Percentiles rank a stretch among this genome's conserved stretches.
Conservation (phyloP, 2,888 invertebrate species). For the Coecobrya sp. region DNA sequence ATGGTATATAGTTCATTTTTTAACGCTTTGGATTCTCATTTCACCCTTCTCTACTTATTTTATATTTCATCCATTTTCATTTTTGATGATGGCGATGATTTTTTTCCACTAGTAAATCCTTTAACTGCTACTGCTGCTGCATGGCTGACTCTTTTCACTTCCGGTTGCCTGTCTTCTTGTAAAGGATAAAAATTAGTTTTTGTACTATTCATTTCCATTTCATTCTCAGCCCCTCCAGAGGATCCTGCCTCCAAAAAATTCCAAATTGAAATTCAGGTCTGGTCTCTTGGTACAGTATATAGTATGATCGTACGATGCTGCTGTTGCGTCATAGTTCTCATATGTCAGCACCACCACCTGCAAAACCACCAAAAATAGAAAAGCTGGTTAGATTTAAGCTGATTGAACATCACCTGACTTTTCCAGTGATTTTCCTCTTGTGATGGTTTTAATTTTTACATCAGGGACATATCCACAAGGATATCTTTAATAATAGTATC, state of each 20-base stretch:
- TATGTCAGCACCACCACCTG: background rate
- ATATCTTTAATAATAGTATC: background rate
- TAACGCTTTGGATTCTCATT: no score
- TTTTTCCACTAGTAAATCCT: no score
- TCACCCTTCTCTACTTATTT: no score
- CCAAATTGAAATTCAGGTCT: background rate
- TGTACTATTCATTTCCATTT: conserved; percentile 38
- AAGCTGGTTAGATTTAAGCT: background rate
- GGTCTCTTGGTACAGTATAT: no score
- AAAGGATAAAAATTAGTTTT: conserved; percentile 15
- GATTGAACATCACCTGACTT: background rate
- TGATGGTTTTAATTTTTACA: background rate
- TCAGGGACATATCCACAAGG: background rate
- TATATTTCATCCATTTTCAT: no score
- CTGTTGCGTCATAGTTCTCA: background rate
- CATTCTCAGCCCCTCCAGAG: background rate
- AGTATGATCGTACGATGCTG: background rate
- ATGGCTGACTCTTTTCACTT: background rate
- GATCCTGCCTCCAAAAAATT: no score
- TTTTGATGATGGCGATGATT: no score
- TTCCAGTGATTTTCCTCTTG: background rate
- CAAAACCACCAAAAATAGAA: background rate
- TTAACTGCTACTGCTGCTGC: no score
- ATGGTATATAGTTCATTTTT: no score
- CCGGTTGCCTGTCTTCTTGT: background rate